Evolutionary conservation across 1,140 invertebrate genomes (phyloP).

Genomic region (Aphaenogaster floridana): DNA sequence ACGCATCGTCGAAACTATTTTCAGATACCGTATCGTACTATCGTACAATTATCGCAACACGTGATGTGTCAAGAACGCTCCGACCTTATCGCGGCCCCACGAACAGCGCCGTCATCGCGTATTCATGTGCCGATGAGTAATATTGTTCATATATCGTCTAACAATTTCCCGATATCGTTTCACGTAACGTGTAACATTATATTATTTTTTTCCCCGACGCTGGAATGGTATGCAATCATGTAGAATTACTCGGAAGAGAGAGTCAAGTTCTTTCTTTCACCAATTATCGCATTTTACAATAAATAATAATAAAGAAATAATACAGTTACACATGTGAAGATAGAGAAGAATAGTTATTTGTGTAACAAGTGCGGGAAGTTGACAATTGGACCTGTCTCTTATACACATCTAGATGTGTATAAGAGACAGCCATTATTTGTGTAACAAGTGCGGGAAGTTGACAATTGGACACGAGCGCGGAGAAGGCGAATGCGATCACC

Average conservation of each 20-base stretch:
- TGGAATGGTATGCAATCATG: background rate
- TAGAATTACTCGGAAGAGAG: background rate
- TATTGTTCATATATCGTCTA: background rate
- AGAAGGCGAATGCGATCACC: too few species aligned
- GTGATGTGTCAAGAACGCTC: slow-evolving; percentile 52
- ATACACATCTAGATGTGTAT: too few species aligned
- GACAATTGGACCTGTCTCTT: too few species aligned
- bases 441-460: too few species aligned
- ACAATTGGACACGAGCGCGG: too few species aligned
- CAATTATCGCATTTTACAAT: background rate
- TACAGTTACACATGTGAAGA: background rate
- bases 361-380: too few species aligned
- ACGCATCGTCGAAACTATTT: slow-evolving; percentile 58
- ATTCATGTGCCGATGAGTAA: slow-evolving; percentile 9
- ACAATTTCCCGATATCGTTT: slow-evolving; percentile 9
- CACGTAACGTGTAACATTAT: background rate
- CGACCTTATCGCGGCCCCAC: slow-evolving; percentile 56
- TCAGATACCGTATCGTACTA: slow-evolving; percentile 64
- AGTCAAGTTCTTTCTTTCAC: background rate
- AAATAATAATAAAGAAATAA: background rate
- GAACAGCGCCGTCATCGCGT: slow-evolving; percentile 18
- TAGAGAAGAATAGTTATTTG: background rate
- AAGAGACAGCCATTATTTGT: too few species aligned
- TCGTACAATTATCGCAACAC: slow-evolving; percentile 66
- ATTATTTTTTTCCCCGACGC: background rate